These are phyloP conservation scores for Phoenicopterus ruber DNA, from an alignment of 2,113 vertebrate genomes.

Conservation along the genomic window DNA sequence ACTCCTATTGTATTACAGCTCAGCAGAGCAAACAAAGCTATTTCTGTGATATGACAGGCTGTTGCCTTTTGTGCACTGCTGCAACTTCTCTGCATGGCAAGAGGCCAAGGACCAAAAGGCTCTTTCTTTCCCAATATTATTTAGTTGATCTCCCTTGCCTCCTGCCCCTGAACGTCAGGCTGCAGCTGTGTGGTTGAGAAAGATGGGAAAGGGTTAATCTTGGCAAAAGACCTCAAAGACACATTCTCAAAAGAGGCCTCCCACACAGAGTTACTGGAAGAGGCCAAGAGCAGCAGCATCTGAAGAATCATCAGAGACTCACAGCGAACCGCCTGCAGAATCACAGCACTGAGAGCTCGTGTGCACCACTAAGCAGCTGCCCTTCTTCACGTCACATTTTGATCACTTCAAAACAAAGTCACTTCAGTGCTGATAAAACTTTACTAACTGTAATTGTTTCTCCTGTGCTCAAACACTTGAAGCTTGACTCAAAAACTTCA, in stretches of 20 bases:
- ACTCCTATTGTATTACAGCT: slow-evolving; percentile 41
- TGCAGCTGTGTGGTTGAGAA: not conserved
- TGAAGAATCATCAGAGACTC: not conserved
- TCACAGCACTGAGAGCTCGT: not conserved
- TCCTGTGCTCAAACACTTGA: not conserved
- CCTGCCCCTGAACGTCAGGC: not conserved
- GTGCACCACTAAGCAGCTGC: not conserved
- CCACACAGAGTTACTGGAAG: not conserved
- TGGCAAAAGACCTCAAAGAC: not conserved
- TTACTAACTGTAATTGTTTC: not conserved
- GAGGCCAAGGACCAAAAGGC: not conserved
- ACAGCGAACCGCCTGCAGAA: not conserved
- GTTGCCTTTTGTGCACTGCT: not conserved
- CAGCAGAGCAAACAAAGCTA: slow-evolving; percentile 1
- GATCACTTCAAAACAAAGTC: not conserved
- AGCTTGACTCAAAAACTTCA: not conserved
- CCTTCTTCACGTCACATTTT: not conserved
- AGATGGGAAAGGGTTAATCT: not conserved
- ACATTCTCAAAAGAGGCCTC: not conserved
- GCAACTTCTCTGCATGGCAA: not conserved
- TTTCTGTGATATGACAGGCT: not conserved
- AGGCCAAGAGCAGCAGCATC: not conserved
- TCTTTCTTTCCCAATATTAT: not conserved
- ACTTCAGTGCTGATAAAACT: not conserved
- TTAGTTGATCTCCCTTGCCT: not conserved